Conservation (phyloP, 2,113 vertebrate genomes). For the Prolemur simus region DNA sequence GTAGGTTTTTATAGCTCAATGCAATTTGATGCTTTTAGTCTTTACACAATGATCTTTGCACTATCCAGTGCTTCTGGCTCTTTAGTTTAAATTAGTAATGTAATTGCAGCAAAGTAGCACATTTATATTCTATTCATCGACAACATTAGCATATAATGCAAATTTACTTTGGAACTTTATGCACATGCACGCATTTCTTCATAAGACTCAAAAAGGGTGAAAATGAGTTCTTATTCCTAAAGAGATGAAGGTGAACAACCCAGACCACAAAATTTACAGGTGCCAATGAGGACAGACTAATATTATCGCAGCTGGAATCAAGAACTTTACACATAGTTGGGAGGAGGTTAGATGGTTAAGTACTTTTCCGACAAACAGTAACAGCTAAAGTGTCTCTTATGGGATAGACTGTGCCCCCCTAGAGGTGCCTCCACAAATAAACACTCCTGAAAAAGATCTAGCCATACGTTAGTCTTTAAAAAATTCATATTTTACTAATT, state of each 20-base stretch:
- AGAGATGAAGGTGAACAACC: not conserved
- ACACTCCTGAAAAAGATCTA: not conserved
- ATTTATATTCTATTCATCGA: slow-evolving; percentile 28
- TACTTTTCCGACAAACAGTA: not conserved
- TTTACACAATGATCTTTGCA: not conserved
- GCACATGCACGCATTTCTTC: not conserved
- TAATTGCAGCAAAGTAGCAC: slow-evolving; percentile 1
- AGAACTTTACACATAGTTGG: not conserved
- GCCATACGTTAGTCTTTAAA: not conserved
- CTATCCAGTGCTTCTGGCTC: not conserved
- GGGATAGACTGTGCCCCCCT: not conserved
- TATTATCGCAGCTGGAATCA: not conserved
- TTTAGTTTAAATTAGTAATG: slow-evolving; percentile 52
- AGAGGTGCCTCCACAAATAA: not conserved
- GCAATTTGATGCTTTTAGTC: not conserved
- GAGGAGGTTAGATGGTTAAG: not conserved
- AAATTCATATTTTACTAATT: not conserved
- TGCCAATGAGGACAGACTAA: not conserved
- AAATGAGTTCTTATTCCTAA: not conserved
- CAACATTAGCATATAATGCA: slow-evolving; percentile 11
- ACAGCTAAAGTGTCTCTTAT: not conserved
- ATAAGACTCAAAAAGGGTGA: not conserved
- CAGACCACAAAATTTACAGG: not conserved
- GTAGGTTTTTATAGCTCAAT: not conserved
- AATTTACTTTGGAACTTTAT: slow-evolving; percentile 21